Conservation (phyloP, 2,888 invertebrate genomes). For the Phaonia tiefii region DNA sequence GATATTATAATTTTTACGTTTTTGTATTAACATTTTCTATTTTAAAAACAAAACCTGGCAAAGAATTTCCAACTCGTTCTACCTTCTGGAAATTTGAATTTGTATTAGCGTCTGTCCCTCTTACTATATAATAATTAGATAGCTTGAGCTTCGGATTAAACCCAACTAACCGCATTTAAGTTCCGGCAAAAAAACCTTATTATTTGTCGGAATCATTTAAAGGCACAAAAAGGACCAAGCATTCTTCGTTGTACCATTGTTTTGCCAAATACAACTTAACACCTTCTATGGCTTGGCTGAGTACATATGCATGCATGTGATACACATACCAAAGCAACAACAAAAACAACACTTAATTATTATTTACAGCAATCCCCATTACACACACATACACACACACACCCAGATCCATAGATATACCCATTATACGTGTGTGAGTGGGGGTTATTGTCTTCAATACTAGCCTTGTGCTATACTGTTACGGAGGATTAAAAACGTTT, state of each 20-base stretch:
- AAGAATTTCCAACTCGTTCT: too few species aligned
- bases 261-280: conserved; percentile 34
- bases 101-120: too few species aligned
- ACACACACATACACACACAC: not conserved
- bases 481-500: conserved; percentile 46
- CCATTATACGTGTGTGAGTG: not conserved
- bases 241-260: too few species aligned
- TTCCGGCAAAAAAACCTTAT: too few species aligned
- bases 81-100: too few species aligned
- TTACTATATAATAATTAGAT: too few species aligned
- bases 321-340: not conserved
- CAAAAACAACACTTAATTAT: conserved; percentile 40
- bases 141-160: too few species aligned
- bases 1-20: too few species aligned
- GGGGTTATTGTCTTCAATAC: conserved; percentile 42
- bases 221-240: not conserved
- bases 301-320: not conserved
- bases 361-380: conserved; percentile 36
- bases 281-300: not conserved
- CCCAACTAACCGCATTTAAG: too few species aligned
- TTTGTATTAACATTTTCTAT: too few species aligned
- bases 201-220: not conserved
- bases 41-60: too few species aligned
- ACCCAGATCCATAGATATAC: too few species aligned
- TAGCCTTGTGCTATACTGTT: conserved; percentile 19